These are phyloP conservation scores for Tangara arthus DNA, from an alignment of 2,797 vertebrate species.

Conservation along the genomic window DNA sequence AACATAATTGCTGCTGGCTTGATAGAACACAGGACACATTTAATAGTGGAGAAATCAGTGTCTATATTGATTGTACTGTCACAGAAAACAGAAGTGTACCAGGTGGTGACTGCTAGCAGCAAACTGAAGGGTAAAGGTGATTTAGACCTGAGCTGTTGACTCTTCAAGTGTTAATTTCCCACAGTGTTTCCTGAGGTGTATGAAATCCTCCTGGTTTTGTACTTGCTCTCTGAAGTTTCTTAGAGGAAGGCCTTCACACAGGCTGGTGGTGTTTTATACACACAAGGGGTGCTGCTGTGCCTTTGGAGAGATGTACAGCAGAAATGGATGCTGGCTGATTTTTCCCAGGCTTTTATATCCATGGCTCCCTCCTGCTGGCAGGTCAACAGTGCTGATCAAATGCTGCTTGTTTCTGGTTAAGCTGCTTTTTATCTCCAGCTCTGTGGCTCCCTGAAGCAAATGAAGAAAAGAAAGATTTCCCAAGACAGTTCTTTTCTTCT, in stretches of 20 bases:
- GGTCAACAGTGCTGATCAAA: conserved; percentile 59
- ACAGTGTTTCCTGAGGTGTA: background rate
- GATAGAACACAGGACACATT: background rate
- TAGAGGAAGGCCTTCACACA: background rate
- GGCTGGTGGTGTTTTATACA: background rate
- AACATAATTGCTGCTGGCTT: background rate
- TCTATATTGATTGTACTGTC: background rate
- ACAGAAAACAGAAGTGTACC: background rate
- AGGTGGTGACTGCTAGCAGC: background rate
- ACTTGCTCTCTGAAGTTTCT: conserved; percentile 1
- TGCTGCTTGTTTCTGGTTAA: conserved; percentile 47
- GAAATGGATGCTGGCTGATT: background rate
- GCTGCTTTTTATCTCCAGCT: conserved; percentile 33
- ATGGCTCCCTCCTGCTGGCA: conserved; percentile 42
- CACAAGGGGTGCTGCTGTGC: accelerated
- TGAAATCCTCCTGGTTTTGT: conserved; percentile 1
- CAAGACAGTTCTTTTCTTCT: background rate
- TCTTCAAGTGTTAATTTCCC: background rate
- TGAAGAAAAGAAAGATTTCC: conserved; percentile 24
- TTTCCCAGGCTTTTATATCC: conserved; percentile 37
- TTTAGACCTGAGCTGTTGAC: background rate
- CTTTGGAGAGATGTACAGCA: background rate
- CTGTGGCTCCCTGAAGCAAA: conserved; percentile 16
- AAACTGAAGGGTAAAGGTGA: background rate
- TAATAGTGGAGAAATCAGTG: background rate